These are phyloP conservation scores for Lysandra coridon DNA, from an alignment of 2,888 invertebrate genomes.

Conservation along the genomic window DNA sequence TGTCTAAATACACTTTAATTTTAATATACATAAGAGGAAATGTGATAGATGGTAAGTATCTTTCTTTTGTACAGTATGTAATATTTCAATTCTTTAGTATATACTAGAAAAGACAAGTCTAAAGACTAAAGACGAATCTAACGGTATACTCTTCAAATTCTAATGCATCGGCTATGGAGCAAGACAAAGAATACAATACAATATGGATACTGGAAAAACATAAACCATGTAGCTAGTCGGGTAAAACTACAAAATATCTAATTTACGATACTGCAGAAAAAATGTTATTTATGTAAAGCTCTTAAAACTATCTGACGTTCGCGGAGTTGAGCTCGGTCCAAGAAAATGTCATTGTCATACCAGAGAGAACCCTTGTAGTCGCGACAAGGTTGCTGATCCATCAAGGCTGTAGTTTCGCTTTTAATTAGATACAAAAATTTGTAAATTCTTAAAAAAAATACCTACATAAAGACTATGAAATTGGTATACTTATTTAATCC, in stretches of 20 bases:
- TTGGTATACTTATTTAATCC: no score
- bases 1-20: no score
- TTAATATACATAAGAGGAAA: no score
- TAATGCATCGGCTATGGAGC: no score
- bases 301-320: conserved; percentile 3
- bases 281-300: conserved; percentile 17
- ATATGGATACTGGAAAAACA: background rate
- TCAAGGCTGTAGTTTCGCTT: conserved; percentile 6
- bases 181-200: no score
- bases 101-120: no score
- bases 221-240: background rate
- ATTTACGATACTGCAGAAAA: conserved; percentile 18
- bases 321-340: conserved; percentile 25
- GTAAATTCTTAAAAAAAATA: background rate
- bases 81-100: no score
- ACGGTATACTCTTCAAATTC: no score
- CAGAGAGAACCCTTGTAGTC: background rate
- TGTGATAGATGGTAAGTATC: no score
- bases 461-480: no score
- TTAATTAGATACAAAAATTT: background rate
- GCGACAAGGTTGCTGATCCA: conserved; percentile 21
- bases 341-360: conserved; percentile 27
- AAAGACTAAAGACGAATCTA: no score
- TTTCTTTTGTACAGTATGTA: no score
- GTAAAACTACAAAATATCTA: background rate